A percentile compares a stretch with the other conserved stretches of the same genome.
These are phyloP conservation scores for Sarotherodon lohbergeri DNA, from an alignment of 2,113 vertebrate species.

Conservation along the genomic window DNA sequence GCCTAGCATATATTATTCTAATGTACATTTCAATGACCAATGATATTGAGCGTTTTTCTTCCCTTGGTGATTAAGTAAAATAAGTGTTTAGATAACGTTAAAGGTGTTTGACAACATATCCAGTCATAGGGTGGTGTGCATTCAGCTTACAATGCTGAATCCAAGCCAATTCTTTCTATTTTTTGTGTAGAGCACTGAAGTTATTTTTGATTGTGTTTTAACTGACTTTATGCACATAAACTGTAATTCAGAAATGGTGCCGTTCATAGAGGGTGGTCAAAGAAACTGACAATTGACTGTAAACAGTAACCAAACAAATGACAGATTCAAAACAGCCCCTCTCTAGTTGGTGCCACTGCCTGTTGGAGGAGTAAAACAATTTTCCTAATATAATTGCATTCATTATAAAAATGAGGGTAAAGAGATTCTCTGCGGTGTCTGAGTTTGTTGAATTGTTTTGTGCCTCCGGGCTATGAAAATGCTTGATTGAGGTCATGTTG, in stretches of 20 bases:
- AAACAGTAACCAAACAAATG: conserved; percentile 13
- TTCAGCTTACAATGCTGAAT: neutral
- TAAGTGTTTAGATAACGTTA: neutral
- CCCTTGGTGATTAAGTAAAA: neutral
- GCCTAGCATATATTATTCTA: neutral
- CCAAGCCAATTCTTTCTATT: neutral
- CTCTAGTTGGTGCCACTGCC: neutral
- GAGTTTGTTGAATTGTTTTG: conserved; percentile 44
- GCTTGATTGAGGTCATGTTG: conserved; percentile 61
- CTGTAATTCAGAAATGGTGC: neutral
- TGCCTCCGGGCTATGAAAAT: conserved; percentile 41
- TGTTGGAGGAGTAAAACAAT: conserved; percentile 7
- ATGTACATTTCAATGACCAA: neutral
- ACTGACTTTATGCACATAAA: conserved; percentile 5
- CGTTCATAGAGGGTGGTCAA: neutral
- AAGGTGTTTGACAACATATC: neutral
- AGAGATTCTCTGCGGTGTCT: conserved; percentile 27
- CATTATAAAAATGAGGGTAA: conserved; percentile 45
- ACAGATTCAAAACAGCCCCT: neutral
- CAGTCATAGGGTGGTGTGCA: neutral
- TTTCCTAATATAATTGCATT: conserved; percentile 34
- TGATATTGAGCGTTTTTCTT: neutral
- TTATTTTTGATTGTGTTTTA: conserved; percentile 20
- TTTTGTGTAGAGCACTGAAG: neutral
- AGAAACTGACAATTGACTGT: neutral